These are phyloP conservation scores for Eudorcas thomsonii DNA, from an alignment of 2,113 vertebrate species.

Conservation along the genomic window DNA sequence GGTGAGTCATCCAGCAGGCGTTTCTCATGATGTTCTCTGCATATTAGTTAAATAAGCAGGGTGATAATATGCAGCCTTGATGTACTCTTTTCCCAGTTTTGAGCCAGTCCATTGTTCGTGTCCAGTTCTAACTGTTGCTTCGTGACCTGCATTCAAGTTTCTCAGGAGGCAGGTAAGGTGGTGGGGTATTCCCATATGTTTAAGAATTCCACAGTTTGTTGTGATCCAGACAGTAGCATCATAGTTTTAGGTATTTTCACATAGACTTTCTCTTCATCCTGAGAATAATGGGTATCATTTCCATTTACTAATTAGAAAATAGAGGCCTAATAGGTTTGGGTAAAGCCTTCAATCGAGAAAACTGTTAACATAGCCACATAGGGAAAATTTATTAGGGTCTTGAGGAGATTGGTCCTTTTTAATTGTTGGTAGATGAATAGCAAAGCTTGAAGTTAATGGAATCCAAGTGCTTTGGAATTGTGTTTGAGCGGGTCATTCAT, in stretches of 20 bases:
- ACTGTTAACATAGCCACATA: neutral
- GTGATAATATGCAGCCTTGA: neutral
- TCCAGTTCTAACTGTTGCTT: neutral
- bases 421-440: slow-evolving; percentile 56
- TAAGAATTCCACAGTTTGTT: neutral
- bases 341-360: neutral
- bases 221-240: neutral
- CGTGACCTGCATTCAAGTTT: neutral
- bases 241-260: neutral
- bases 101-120: neutral
- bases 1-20: neutral
- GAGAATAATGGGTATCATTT: neutral
- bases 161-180: neutral
- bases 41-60: neutral
- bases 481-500: slow-evolving; percentile 40
- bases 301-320: neutral
- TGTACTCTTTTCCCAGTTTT: neutral
- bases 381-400: slow-evolving; percentile 57
- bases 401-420: slow-evolving; percentile 43
- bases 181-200: neutral
- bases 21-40: neutral
- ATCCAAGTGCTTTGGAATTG: slow-evolving; percentile 48
- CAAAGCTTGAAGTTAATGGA: neutral
- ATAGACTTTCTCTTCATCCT: neutral
- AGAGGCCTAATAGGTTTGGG: neutral